Percentiles rank a stretch among this genome's conserved stretches.
Conservation (phyloP, 2,113 vertebrate species). For the Zosterops hypoxanthus region DNA sequence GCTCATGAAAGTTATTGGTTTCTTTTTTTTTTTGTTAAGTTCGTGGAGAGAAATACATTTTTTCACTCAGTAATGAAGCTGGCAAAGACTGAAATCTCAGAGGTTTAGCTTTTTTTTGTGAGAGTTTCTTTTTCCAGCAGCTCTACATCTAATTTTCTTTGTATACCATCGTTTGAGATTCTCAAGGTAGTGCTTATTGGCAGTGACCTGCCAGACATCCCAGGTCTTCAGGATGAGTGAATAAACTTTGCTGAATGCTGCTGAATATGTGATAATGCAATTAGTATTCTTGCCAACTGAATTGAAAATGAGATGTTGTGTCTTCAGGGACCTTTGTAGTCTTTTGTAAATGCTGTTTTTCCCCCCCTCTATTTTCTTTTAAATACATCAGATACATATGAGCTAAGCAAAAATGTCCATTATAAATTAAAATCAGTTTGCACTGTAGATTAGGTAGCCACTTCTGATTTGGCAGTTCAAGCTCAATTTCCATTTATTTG, state of each 20-base stretch:
- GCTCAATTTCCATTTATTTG: slow-evolving; percentile 3
- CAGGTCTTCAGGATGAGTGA: slow-evolving; percentile 73
- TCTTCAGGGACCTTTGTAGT: slow-evolving; percentile 59
- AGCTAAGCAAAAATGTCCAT: slow-evolving; percentile 64
- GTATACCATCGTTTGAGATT: slow-evolving; percentile 45
- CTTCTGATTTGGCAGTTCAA: slow-evolving; percentile 27
- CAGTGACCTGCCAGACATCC: slow-evolving; percentile 71
- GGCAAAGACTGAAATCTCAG: slow-evolving; percentile 50
- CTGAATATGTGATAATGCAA: slow-evolving; percentile 78
- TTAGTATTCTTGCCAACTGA: slow-evolving; percentile 77
- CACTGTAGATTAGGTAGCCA: slow-evolving; percentile 40
- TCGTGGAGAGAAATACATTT: slow-evolving; percentile 33
- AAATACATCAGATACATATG: slow-evolving; percentile 37
- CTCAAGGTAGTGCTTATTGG: slow-evolving; percentile 72
- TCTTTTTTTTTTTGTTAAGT: neutral
- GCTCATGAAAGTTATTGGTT: neutral
- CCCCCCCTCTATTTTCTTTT: neutral
- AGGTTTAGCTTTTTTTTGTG: slow-evolving; percentile 48
- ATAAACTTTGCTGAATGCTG: slow-evolving; percentile 76
- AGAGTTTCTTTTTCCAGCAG: slow-evolving; percentile 27
- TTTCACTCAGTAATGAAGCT: slow-evolving; percentile 16
- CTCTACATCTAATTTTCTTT: slow-evolving; percentile 70
- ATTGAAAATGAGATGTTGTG: slow-evolving; percentile 73
- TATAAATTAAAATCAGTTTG: slow-evolving; percentile 66
- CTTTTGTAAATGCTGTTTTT: slow-evolving; percentile 40